Base-by-base conservation (phyloP, 2,113 vertebrate genomes). In the Anoplopoma fimbria region DNA sequence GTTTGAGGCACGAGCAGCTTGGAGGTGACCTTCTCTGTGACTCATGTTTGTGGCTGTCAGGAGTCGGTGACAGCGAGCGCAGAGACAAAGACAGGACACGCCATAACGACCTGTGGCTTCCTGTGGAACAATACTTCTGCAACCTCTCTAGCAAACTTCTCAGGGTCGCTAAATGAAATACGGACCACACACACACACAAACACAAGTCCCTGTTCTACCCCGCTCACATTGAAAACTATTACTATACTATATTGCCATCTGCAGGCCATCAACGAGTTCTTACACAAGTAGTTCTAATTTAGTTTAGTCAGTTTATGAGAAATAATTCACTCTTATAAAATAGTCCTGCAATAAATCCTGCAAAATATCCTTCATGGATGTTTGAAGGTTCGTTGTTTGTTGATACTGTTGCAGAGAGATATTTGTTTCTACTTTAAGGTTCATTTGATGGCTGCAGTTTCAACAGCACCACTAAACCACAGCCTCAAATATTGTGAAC, bases 121-220 rank as follows among this genome's bases (percentile, higher is more conserved):
- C 88, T 87, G 88, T 87, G 86, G 86, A 75, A 91, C 80, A 69
- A 53, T 51, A 19, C 69, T 19, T 58, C 45, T 76, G 42, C 47
- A 38, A 3, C 58, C 67, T 69, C 49, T 79, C 49, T n/a, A 23
- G 55, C 77, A 65, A 9, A 74, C 33, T 31, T 53, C 78, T 74
- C n/a, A 29, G 33, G 36, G 64, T 4, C 3, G 1, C 25, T 42
- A 23, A 2, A 74, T 27, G 0, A 25, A n/a, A 72, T 4, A 45
- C 23, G 29, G 1, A 17, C 31, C 55, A 12, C n/a, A 57, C 53
- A 57, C 53, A 57, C 53, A 57, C n/a, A 19, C 10, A 49, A 17
- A 6, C 19, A 47, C 15, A 19, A 36, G 8, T 38, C 40, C 21
- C 2, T 6, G 9, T 65, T 61, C 17, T 64, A 8, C 8, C 8